Evolutionary conservation across 2,797 vertebrate genomes (phyloP).

Genomic region (Psittacula derbiana): DNA sequence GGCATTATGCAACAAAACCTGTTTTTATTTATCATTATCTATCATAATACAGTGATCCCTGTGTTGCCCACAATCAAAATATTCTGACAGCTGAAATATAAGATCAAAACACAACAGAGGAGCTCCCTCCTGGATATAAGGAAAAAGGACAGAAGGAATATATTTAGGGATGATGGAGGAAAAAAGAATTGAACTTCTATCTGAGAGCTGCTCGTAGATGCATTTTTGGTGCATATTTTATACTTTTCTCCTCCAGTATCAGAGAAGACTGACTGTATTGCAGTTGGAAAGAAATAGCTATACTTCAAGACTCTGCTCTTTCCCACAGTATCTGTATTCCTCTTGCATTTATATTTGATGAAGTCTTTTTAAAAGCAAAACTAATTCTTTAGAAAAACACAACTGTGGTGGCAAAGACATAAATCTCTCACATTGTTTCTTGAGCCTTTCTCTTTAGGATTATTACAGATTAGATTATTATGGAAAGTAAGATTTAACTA

Average conservation of each 20-base stretch:
- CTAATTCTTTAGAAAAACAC: background rate
- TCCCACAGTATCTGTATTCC: background rate
- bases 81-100: background rate
- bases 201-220: background rate
- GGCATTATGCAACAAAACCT: background rate
- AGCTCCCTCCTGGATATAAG: background rate
- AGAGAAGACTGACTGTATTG: background rate
- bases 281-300: background rate
- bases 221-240: background rate
- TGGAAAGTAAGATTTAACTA: slow-evolving; percentile 54
- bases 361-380: background rate
- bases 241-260: background rate
- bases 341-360: background rate
- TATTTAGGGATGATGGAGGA: background rate
- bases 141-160: background rate
- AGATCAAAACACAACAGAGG: background rate
- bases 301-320: background rate
- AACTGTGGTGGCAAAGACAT: background rate
- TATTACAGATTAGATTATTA: slow-evolving; percentile 26
- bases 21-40: background rate
- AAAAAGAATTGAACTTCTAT: background rate
- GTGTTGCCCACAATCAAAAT: background rate
- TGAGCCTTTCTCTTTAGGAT: slow-evolving; percentile 19
- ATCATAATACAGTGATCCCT: background rate
- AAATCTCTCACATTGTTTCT: background rate